Base-by-base conservation (phyloP, 1,140 invertebrate species). In the Acromyrmex heyeri region DNA sequence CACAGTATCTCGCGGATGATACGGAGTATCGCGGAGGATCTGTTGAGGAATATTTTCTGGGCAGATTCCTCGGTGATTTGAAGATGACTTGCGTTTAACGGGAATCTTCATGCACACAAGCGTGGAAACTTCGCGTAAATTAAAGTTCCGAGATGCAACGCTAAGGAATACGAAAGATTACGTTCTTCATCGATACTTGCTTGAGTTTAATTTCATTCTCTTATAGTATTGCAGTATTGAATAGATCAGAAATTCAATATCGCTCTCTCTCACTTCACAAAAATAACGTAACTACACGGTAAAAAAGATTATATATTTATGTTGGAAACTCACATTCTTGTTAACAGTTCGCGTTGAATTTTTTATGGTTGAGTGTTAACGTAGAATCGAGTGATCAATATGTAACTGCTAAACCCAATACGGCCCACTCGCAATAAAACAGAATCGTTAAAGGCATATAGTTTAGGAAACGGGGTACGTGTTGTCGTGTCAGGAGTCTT, bases 371-470 rank as follows among this genome's bases (percentile, higher is more conserved):
- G 8, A 44, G 38, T 44, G 38, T 44, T 34, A 34, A 34, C 30
- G 4, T 38, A 38, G 34, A 24, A 24, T 8, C 34, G 34, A 38
- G 34, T 34, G 5, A 34, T 38, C 69, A 61, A 82, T 82, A 73
- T 75, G 55, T 48, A 75, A 24, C 69, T 16, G 38, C 16, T 83
- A 61, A 75, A 75, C 69, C 44, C 34, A 55, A 70, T 70, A 81
- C 48, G 24, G 27, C 12, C 38, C 38, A 34, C 55, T 30, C 24
- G 79, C 69, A 75, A n/a, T 83, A 83, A 83, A 83, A 75, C n/a
- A 21, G n/a, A 83, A 83, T 83, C 79, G 79, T 83, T 83, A 83
- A 83, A 62, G 57, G 69, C 55, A 34, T 50, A 73, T 83, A 83
- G 79, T 83, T 83, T 75, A 61, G 69, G 69, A 75, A 83, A 83